phyloP scores from a whole-genome alignment of 2,797 vertebrate species.

The Gymnoscopelus braueri region DNA sequence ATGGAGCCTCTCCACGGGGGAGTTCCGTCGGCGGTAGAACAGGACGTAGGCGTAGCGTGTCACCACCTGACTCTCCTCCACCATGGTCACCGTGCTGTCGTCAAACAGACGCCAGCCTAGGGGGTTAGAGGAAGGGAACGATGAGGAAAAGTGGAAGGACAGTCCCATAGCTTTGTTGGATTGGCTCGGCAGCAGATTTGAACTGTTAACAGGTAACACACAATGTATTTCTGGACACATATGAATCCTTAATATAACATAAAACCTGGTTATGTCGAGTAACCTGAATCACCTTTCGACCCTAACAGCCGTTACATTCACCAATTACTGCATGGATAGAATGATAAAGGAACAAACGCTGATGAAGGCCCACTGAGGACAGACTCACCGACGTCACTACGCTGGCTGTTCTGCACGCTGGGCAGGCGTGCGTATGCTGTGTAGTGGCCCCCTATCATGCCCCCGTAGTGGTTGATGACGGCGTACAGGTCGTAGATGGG shows the following conservation, averaged over 20 bases:
- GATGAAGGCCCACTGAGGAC: accelerated
- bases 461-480: slow-evolving; percentile 98
- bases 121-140: background rate
- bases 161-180: no score
- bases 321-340: background rate
- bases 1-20: slow-evolving; percentile 93
- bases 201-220: no score
- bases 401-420: slow-evolving; percentile 96
- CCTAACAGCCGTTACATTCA: no score
- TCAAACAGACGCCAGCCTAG: slow-evolving; percentile 98
- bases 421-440: slow-evolving; percentile 95
- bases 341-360: background rate
- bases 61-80: slow-evolving; percentile 98
- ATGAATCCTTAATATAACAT: no score
- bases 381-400: slow-evolving; percentile 94
- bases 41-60: slow-evolving; percentile 97
- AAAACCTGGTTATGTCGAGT: no score
- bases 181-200: no score
- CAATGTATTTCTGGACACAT: no score
- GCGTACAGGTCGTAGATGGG: slow-evolving; percentile 97
- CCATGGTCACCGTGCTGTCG: slow-evolving; percentile 96
- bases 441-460: slow-evolving; percentile 98
- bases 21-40: slow-evolving; percentile 96
- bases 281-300: no score
- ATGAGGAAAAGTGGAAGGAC: no score